Percentiles rank a stretch among this genome's conserved stretches.
These are phyloP conservation scores for Sula dactylatra DNA, from an alignment of 2,113 vertebrate genomes.

Conservation along the genomic window DNA sequence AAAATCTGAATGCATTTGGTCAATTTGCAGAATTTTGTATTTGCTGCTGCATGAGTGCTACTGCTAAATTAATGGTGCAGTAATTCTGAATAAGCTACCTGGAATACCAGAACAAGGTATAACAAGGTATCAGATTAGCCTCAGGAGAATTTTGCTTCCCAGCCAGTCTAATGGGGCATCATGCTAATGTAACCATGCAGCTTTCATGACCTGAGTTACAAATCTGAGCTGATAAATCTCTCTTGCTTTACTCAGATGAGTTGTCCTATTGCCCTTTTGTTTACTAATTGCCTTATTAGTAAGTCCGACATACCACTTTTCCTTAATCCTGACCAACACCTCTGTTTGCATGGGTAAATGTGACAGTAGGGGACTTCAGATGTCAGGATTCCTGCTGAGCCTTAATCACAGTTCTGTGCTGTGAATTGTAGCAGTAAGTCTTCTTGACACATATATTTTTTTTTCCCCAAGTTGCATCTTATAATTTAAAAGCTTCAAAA, in stretches of 20 bases:
- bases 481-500: neutral
- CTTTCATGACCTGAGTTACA: neutral
- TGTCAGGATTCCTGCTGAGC: neutral
- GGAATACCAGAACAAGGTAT: neutral
- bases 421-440: neutral
- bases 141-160: neutral
- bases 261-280: constrained; percentile 13
- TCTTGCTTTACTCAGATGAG: neutral
- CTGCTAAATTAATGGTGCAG: neutral
- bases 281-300: constrained; percentile 35
- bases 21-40: neutral
- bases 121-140: neutral
- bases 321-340: neutral
- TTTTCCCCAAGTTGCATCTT: neutral
- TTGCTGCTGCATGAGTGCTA: neutral
- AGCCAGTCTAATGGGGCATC: neutral
- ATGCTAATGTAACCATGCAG: neutral
- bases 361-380: neutral
- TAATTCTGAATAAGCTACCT: neutral
- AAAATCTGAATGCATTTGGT: neutral
- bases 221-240: neutral
- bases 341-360: neutral
- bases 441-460: neutral
- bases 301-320: neutral
- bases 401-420: neutral